These are phyloP conservation scores for Cenopis cana DNA, from an alignment of 2,888 invertebrate species.

Conservation along the genomic window DNA sequence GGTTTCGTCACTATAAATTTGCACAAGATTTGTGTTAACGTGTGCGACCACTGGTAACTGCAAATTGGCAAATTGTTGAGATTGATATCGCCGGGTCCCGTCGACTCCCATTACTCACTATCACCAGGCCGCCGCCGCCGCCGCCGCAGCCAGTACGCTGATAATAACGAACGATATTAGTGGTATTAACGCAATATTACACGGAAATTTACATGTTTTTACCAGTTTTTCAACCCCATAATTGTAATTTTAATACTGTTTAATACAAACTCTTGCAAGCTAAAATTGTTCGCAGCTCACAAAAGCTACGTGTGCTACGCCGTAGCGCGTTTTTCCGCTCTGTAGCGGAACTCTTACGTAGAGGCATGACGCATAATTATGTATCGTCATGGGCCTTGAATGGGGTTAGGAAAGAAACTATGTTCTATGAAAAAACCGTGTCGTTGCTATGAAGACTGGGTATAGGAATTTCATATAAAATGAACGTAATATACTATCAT, in stretches of 20 bases:
- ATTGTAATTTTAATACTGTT: not conserved
- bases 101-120: conserved; percentile 37
- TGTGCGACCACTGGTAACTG: conserved; percentile 5
- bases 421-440: too few species aligned
- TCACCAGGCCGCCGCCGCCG: conserved; percentile 21
- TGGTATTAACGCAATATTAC: not conserved
- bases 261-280: not conserved
- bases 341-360: too few species aligned
- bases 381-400: too few species aligned
- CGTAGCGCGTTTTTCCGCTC: too few species aligned
- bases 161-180: too few species aligned
- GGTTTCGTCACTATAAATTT: not conserved
- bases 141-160: not conserved
- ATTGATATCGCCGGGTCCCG: conserved; percentile 37
- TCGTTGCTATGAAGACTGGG: too few species aligned
- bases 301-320: too few species aligned
- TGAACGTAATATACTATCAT: too few species aligned
- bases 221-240: not conserved
- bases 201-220: not conserved
- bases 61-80: conserved; percentile 41
- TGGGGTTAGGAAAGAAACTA: too few species aligned
- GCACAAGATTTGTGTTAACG: not conserved
- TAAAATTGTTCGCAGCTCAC: too few species aligned
- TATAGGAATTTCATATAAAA: too few species aligned
- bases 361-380: too few species aligned